Percentiles rank a stretch among this genome's conserved stretches.
phyloP scores from a whole-genome alignment of 2,797 vertebrate genomes.

The Melanotaenia parkinsoni region DNA sequence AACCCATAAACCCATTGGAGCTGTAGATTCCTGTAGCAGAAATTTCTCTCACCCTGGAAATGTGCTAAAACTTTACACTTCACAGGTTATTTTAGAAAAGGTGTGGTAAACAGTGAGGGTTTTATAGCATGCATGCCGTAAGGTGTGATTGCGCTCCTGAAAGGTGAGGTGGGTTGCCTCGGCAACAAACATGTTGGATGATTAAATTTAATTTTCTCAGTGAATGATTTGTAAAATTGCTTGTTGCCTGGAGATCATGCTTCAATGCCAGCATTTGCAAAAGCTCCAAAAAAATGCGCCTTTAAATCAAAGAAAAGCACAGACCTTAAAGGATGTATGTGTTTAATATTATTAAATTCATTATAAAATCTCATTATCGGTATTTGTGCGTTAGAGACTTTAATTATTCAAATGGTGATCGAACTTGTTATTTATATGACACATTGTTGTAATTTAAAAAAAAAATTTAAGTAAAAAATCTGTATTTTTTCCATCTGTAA shows the following conservation, averaged over 20 bases:
- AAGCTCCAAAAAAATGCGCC: background rate
- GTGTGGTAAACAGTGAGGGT: constrained; percentile 21
- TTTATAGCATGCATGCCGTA: background rate
- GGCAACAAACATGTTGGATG: constrained; percentile 2
- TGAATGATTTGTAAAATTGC: constrained; percentile 46
- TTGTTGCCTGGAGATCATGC: constrained; percentile 22
- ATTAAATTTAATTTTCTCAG: constrained; percentile 37
- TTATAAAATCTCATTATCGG: background rate
- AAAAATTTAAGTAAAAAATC: background rate
- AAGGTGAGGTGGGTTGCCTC: constrained; percentile 29
- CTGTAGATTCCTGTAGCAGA: background rate
- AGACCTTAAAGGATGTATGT: background rate
- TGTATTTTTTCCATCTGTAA: background rate
- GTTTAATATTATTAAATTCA: background rate
- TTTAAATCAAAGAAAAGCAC: background rate
- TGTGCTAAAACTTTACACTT: constrained; percentile 6
- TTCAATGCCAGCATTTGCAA: constrained; percentile 21
- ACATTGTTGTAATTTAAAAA: background rate
- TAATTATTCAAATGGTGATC: accelerated
- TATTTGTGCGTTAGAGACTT: background rate
- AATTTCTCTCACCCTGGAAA: background rate
- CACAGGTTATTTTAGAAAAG: background rate
- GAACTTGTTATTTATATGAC: background rate
- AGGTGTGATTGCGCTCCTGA: constrained; percentile 41
- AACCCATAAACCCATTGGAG: background rate